A percentile compares a stretch with the other conserved stretches of the same genome.
These are phyloP conservation scores for Tychaedon coryphoeus DNA, from an alignment of 2,113 vertebrate species.

Conservation along the genomic window DNA sequence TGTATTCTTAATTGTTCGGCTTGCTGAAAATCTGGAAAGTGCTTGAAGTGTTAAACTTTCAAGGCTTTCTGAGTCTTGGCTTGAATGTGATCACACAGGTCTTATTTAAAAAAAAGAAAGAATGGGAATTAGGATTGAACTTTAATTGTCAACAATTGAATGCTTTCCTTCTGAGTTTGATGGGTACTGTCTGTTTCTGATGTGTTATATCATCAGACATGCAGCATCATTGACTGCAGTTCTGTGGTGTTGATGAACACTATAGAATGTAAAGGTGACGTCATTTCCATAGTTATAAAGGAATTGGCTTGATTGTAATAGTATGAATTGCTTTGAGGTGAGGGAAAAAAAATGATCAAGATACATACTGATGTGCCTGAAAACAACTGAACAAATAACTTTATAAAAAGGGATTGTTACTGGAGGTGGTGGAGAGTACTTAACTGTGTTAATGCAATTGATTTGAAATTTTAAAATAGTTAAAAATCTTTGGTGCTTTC, in stretches of 20 bases:
- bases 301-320: not conserved
- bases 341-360: not conserved
- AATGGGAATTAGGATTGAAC: not conserved
- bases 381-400: not conserved
- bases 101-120: not conserved
- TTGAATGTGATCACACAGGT: not conserved
- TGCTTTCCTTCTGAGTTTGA: not conserved
- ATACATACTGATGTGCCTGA: not conserved
- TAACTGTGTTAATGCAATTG: not conserved
- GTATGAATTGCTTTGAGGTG: not conserved
- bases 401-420: not conserved
- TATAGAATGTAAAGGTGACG: not conserved
- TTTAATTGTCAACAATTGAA: not conserved
- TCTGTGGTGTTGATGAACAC: not conserved
- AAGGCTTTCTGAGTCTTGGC: not conserved
- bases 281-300: not conserved
- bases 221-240: not conserved
- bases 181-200: not conserved
- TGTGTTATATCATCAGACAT: not conserved
- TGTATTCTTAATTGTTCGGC: not conserved
- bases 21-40: not conserved
- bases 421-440: not conserved
- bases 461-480: not conserved
- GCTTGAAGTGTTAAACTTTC: not conserved
- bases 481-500: rapidly evolving